These are phyloP conservation scores for Heliocidaris tuberculata DNA, from an alignment of 35 echinoderm and acorn worm genomes.

Conservation along the genomic window DNA sequence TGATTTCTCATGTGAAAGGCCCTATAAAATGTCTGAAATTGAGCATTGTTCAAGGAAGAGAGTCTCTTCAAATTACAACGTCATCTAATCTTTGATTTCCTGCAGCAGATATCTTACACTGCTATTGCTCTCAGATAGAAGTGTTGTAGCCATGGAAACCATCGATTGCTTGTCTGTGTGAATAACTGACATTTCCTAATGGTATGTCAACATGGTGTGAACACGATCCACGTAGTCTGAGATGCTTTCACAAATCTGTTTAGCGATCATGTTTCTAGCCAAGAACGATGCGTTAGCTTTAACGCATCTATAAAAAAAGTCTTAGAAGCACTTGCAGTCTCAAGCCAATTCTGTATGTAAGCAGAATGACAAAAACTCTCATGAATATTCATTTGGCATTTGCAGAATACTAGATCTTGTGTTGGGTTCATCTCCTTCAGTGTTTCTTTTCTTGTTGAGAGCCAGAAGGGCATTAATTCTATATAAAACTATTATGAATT, in stretches of 20 bases:
- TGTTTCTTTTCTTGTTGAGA: too few relatives aligned
- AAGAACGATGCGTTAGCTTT: neutral
- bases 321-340: too few relatives aligned
- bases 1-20: too few relatives aligned
- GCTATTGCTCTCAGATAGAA: slow-evolving; percentile 9
- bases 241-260: neutral
- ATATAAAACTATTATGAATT: too few relatives aligned
- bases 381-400: too few relatives aligned
- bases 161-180: neutral
- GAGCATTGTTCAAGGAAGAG: neutral
- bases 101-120: neutral
- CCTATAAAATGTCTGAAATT: neutral
- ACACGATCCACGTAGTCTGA: neutral
- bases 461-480: too few relatives aligned
- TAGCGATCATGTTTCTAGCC: neutral
- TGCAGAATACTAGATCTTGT: too few relatives aligned
- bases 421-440: too few relatives aligned
- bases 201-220: neutral
- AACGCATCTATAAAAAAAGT: too few relatives aligned
- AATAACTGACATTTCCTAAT: neutral
- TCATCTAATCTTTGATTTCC: neutral
- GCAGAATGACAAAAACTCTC: too few relatives aligned
- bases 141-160: neutral
- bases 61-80: neutral
- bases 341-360: too few relatives aligned